Percentiles rank a stretch among this genome's conserved stretches.
Conservation (phyloP, 2,888 invertebrate genomes). For the Aphidoletes aphidimyza region DNA sequence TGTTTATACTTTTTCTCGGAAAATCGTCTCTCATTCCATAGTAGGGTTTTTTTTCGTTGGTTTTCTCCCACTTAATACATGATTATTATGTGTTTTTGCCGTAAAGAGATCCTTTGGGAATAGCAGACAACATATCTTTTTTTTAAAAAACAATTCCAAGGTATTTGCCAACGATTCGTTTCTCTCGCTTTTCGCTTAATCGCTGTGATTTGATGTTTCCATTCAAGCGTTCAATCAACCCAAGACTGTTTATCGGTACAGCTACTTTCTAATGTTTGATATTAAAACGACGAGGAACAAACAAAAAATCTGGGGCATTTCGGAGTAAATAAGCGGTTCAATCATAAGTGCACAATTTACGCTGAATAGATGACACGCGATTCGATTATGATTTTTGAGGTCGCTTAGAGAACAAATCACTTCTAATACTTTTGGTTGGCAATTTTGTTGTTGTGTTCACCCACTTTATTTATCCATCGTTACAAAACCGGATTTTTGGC, state of each 20-base stretch:
- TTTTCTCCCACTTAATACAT: conserved; percentile 49
- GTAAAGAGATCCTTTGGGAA: conserved; percentile 37
- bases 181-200: not conserved
- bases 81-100: conserved; percentile 35
- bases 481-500: not conserved
- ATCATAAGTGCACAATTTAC: conserved; percentile 49
- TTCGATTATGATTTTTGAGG: not conserved
- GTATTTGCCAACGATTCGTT: not conserved
- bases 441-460: not conserved
- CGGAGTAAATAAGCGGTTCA: conserved; percentile 4
- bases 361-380: conserved; percentile 38
- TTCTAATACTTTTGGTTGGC: not conserved
- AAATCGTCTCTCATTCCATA: too few relatives aligned
- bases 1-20: conserved; percentile 3
- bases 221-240: conserved; percentile 33
- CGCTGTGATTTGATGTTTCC: conserved; percentile 22
- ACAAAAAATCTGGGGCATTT: not conserved
- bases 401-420: not conserved
- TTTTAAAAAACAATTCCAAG: conserved; percentile 23
- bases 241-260: not conserved
- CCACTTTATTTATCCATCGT: not conserved
- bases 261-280: not conserved
- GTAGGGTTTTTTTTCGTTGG: not conserved
- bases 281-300: not conserved
- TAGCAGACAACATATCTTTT: conserved; percentile 40